phyloP scores from a whole-genome alignment of 2,113 vertebrate species.

The Labrus mixtus region DNA sequence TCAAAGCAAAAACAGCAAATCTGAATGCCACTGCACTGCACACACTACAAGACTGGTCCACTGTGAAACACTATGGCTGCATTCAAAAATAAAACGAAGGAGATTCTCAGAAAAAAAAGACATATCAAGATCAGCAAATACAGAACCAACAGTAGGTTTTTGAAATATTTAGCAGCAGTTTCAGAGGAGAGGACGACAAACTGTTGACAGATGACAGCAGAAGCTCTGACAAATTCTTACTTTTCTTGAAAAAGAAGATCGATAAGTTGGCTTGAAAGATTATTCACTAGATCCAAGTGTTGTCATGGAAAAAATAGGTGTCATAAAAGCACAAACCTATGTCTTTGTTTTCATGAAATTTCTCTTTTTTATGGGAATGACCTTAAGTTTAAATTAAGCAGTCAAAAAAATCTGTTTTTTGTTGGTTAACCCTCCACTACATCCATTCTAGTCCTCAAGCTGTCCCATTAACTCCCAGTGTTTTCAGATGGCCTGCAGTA shows the following conservation, averaged over 20 bases:
- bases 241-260: conserved; percentile 30
- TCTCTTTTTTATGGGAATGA: conserved; percentile 25
- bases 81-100: conserved; percentile 55
- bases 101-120: conserved; percentile 2
- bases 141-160: conserved; percentile 24
- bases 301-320: not conserved
- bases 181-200: conserved; percentile 22
- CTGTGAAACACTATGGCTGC: conserved; percentile 72
- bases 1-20: conserved; percentile 58
- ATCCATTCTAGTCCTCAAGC: conserved; percentile 42
- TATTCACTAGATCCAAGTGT: too few relatives aligned
- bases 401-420: conserved; percentile 29
- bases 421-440: conserved; percentile 47
- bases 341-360: conserved; percentile 27
- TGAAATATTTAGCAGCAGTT: conserved; percentile 60
- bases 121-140: conserved; percentile 29
- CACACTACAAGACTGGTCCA: conserved; percentile 77
- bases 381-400: conserved; percentile 47
- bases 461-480: conserved; percentile 34
- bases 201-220: conserved; percentile 39
- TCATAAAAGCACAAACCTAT: conserved; percentile 23
- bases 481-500: conserved; percentile 39
- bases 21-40: conserved; percentile 65
- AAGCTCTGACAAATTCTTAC: conserved; percentile 22
- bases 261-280: conserved; percentile 4